Evolutionary conservation across 2,113 vertebrate species (phyloP).

Genomic region (Archilochus colubris): DNA sequence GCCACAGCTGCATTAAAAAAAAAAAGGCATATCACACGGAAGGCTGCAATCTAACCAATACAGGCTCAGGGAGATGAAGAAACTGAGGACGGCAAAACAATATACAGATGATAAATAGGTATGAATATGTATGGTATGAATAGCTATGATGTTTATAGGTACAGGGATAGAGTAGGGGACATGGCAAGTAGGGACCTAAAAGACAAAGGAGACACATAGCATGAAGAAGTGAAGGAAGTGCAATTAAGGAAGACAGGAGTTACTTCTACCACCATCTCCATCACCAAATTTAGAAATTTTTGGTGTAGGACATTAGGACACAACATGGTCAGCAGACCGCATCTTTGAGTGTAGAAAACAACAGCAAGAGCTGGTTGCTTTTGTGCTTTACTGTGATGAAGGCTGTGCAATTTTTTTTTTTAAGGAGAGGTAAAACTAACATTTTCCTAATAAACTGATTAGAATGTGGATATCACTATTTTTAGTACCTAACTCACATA

Average conservation of each 20-base stretch:
- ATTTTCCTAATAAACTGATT: neutral
- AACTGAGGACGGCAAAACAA: neutral
- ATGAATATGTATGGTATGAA: no score
- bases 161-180: neutral
- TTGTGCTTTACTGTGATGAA: neutral
- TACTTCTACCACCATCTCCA: neutral
- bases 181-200: neutral
- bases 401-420: neutral
- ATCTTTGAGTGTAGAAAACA: neutral
- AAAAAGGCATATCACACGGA: neutral
- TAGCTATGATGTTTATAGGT: neutral
- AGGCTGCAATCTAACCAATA: neutral
- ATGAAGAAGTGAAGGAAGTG: neutral
- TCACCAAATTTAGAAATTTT: neutral
- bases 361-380: neutral
- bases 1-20: neutral
- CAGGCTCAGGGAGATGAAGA: neutral
- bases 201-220: neutral
- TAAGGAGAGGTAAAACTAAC: neutral
- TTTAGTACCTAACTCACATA: neutral
- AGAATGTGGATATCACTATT: neutral
- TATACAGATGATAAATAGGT: no score
- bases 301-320: neutral
- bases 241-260: neutral
- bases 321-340: accelerated